Evolutionary conservation across 2,797 vertebrate species (phyloP).

Genomic region (Epinephelus coioides): DNA sequence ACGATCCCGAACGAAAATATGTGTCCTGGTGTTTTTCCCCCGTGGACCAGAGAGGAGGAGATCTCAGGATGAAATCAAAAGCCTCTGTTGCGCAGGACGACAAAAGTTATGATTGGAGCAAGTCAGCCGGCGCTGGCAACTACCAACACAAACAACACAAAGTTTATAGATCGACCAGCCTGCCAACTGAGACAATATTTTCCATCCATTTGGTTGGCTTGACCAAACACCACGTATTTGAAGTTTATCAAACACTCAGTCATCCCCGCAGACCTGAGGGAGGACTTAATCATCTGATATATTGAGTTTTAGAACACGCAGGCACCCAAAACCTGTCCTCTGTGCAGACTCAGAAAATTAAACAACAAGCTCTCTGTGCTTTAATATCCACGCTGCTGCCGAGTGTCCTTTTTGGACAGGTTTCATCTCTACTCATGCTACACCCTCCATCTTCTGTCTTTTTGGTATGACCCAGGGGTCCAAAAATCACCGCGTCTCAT

Average conservation of each 20-base stretch:
- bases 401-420: conserved; percentile 73
- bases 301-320: conserved; percentile 68
- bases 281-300: conserved; percentile 79
- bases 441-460: conserved; percentile 73
- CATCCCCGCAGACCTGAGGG: conserved; percentile 79
- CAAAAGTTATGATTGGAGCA: conserved; percentile 85
- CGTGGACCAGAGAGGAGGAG: conserved; percentile 40
- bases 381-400: conserved; percentile 63
- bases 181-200: conserved; percentile 85
- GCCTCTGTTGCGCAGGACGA: conserved; percentile 66
- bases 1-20: conserved; percentile 72
- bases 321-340: conserved; percentile 47
- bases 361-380: conserved; percentile 56
- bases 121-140: conserved; percentile 69
- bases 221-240: conserved; percentile 81
- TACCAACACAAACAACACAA: conserved; percentile 79
- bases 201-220: conserved; percentile 82
- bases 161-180: conserved; percentile 81
- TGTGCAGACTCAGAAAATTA: conserved; percentile 48
- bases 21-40: conserved; percentile 63
- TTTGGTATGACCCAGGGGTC: conserved; percentile 62
- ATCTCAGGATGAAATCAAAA: conserved; percentile 68
- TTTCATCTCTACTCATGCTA: conserved; percentile 65
- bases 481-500: conserved; percentile 57
- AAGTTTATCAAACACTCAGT: conserved; percentile 88